Evolutionary conservation across 1,140 invertebrate species (phyloP).

Genomic region (Aradophagus sp.): DNA sequence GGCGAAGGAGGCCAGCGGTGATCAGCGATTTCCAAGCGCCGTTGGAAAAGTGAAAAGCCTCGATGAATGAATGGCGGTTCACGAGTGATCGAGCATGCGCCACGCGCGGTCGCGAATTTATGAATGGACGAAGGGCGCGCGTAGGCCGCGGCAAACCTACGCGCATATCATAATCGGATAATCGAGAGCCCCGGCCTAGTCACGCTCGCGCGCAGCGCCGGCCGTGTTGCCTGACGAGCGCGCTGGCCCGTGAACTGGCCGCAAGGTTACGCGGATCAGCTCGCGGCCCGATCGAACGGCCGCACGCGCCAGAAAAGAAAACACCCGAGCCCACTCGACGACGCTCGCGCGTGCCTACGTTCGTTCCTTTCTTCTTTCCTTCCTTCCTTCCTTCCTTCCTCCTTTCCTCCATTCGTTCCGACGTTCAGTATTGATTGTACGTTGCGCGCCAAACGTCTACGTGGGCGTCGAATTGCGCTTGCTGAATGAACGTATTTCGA

Average conservation of each 20-base stretch:
- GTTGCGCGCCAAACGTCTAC: slow-evolving; percentile 44
- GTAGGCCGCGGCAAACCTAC: slow-evolving; percentile 63
- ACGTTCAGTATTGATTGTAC: slow-evolving; percentile 39
- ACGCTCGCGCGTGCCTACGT: slow-evolving; percentile 41
- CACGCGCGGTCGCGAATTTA: slow-evolving; percentile 47
- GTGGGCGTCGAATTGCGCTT: slow-evolving; percentile 53
- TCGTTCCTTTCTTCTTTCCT: slow-evolving; percentile 6
- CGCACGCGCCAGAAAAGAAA: slow-evolving; percentile 30
- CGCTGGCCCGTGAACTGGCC: slow-evolving; percentile 43
- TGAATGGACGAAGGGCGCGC: slow-evolving; percentile 67
- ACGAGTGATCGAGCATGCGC: slow-evolving; percentile 35
- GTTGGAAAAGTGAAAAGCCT: slow-evolving; percentile 29
- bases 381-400: slow-evolving; percentile 5
- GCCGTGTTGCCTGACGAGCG: too few relatives aligned
- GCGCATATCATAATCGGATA: slow-evolving; percentile 67
- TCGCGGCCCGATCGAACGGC: slow-evolving; percentile 2
- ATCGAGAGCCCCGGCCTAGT: slow-evolving; percentile 63
- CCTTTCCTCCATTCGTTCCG: slow-evolving; percentile 4
- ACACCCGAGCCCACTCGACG: slow-evolving; percentile 10
- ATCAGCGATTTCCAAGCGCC: neutral
- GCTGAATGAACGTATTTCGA: slow-evolving; percentile 58
- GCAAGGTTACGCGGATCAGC: slow-evolving; percentile 59
- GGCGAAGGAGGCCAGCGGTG: too few relatives aligned
- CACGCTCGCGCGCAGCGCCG: slow-evolving; percentile 52
- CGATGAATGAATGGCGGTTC: slow-evolving; percentile 32